Evolutionary conservation across 2,888 invertebrate species (phyloP).

Genomic region (Morpho achilles): DNA sequence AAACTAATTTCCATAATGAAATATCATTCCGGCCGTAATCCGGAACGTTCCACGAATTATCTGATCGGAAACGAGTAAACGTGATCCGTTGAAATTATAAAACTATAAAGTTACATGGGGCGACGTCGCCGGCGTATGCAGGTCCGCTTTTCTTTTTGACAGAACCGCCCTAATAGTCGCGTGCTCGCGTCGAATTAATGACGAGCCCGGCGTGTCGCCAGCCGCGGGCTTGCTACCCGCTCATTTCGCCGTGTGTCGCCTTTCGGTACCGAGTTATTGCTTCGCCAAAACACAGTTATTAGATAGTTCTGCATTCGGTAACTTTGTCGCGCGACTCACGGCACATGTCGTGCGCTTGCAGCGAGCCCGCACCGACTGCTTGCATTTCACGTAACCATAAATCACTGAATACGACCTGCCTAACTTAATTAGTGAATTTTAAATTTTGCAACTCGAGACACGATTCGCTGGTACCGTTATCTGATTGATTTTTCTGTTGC

Average conservation of each 20-base stretch:
- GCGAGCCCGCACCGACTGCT: slow-evolving; percentile 39
- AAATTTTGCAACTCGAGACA: slow-evolving; percentile 14
- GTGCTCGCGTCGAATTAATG: slow-evolving; percentile 72
- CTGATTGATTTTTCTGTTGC: slow-evolving; percentile 43
- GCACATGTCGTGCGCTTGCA: slow-evolving; percentile 61
- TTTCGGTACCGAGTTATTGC: slow-evolving; percentile 43
- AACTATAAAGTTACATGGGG: slow-evolving; percentile 67
- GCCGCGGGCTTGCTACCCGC: slow-evolving; percentile 46
- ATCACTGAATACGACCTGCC: slow-evolving; percentile 52
- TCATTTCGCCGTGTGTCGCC: slow-evolving; percentile 61
- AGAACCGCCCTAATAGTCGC: slow-evolving; percentile 69
- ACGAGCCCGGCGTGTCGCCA: slow-evolving; percentile 64
- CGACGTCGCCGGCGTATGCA: slow-evolving; percentile 70
- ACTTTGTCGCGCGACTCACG: slow-evolving; percentile 55
- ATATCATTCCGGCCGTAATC: slow-evolving; percentile 54
- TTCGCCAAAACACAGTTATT: slow-evolving; percentile 68
- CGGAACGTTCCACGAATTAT: slow-evolving; percentile 53
- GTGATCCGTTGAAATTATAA: slow-evolving; percentile 70
- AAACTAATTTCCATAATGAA: slow-evolving; percentile 75
- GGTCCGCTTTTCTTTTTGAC: slow-evolving; percentile 66
- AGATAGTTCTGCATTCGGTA: slow-evolving; percentile 68
- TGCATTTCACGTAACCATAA: slow-evolving; percentile 47
- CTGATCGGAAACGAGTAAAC: slow-evolving; percentile 72
- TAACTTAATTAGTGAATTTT: slow-evolving; percentile 58
- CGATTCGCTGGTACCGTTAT: not conserved